phyloP scores from a whole-genome alignment of 2,797 vertebrate genomes.

The Trichosurus vulpecula region DNA sequence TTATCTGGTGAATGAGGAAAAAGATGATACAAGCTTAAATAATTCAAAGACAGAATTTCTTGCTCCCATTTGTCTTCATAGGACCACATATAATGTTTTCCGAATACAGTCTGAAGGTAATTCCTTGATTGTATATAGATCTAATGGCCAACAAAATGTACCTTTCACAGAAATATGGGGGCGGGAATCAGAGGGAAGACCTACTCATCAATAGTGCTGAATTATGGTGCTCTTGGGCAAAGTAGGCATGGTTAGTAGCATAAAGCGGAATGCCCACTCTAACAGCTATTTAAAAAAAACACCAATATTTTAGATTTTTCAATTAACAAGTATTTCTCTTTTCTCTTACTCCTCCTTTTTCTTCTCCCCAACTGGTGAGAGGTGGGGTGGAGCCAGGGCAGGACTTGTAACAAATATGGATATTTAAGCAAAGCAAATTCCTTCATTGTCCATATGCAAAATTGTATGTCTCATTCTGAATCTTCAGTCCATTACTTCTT shows the following conservation, averaged over 20 bases:
- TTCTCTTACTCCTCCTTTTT: not conserved
- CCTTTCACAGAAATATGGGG: not conserved
- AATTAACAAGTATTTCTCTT: not conserved
- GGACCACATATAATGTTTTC: not conserved
- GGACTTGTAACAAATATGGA: not conserved
- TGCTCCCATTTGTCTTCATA: not conserved
- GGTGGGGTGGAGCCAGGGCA: not conserved
- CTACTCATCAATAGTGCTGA: not conserved
- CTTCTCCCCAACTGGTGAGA: not conserved
- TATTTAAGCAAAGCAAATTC: not conserved
- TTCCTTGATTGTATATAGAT: not conserved
- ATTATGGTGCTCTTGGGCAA: not conserved
- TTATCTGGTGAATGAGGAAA: not conserved
- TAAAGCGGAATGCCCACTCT: not conserved
- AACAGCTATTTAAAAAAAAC: not conserved
- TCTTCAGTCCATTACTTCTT: not conserved
- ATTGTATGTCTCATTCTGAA: not conserved
- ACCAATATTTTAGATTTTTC: not conserved
- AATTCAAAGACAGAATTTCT: not conserved
- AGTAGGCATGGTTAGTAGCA: not conserved
- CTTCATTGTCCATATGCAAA: not conserved
- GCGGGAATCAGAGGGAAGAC: not conserved
- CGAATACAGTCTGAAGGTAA: not conserved
- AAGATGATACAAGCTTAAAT: not conserved
- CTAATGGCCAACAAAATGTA: not conserved